Percentiles rank a stretch among this genome's conserved stretches.
Evolutionary conservation across 2,797 vertebrate genomes (phyloP).

Genomic region (Lagorchestes hirsutus): DNA sequence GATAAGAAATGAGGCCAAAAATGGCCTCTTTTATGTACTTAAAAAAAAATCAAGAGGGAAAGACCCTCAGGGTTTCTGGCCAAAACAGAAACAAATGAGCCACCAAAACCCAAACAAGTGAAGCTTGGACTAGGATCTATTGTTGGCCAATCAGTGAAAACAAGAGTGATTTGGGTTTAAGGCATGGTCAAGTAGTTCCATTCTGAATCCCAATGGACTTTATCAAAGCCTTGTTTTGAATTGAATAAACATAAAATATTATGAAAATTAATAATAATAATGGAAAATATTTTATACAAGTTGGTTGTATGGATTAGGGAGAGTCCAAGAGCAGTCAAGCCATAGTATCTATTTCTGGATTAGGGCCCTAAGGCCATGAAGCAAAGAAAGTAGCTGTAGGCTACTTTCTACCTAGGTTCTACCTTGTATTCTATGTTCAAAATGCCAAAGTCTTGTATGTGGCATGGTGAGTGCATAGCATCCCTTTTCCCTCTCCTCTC

Average conservation of each 20-base stretch:
- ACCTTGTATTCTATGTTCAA: not conserved
- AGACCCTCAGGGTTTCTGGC: too few species aligned
- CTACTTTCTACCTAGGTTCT: not conserved
- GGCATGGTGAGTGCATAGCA: not conserved
- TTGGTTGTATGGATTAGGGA: not conserved
- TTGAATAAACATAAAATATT: not conserved
- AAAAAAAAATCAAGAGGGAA: too few species aligned
- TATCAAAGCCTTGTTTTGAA: not conserved
- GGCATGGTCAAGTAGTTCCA: too few species aligned
- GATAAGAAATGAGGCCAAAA: too few species aligned
- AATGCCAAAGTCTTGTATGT: not conserved
- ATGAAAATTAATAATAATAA: not conserved
- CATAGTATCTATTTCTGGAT: not conserved
- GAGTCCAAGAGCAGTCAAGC: not conserved
- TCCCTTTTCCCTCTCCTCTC: not conserved
- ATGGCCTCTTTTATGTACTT: too few species aligned
- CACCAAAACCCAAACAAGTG: too few species aligned
- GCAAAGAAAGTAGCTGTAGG: not conserved
- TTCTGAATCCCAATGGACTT: too few species aligned
- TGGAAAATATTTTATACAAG: not conserved
- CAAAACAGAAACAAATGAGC: too few species aligned
- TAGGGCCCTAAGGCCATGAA: not conserved
- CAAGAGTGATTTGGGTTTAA: too few species aligned
- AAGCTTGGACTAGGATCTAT: too few species aligned
- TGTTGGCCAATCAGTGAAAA: too few species aligned